Percentiles rank a stretch among this genome's conserved stretches.
phyloP scores from a whole-genome alignment of 1,140 invertebrate species.

The Pygmarrhopalites habei region DNA sequence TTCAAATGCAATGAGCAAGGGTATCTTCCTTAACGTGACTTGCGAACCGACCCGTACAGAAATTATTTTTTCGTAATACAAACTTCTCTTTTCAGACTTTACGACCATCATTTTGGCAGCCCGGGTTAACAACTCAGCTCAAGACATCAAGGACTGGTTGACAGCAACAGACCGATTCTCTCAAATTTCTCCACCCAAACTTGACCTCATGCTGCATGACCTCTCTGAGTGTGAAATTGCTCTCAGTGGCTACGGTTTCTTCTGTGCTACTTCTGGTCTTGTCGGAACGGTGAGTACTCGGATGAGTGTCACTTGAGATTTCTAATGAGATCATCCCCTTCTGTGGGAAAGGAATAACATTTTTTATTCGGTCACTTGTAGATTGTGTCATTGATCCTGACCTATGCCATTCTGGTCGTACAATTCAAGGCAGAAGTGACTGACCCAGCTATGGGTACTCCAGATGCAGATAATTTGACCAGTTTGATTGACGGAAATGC shows the following conservation, averaged over 20 bases:
- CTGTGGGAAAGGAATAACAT: neutral
- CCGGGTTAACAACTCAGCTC: slow-evolving; percentile 1
- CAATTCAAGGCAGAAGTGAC: slow-evolving; percentile 5
- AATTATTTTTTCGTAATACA: too few species aligned
- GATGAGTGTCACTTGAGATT: too few species aligned
- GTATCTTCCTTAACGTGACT: too few species aligned
- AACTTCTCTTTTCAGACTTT: neutral
- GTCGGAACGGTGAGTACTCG: slow-evolving; percentile 12
- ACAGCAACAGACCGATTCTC: neutral
- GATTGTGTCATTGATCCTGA: slow-evolving; percentile 11
- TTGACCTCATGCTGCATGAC: slow-evolving; percentile 7
- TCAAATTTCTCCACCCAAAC: neutral
- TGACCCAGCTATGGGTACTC: neutral
- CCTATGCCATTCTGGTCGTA: slow-evolving; percentile 13
- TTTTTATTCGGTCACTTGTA: neutral
- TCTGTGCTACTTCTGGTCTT: slow-evolving; percentile 4
- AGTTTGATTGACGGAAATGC: too few species aligned
- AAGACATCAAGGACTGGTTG: slow-evolving; percentile 7
- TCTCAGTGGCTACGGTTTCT: slow-evolving; percentile 12
- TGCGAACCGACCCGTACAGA: too few species aligned
- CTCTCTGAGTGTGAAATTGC: neutral
- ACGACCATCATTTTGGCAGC: too few species aligned
- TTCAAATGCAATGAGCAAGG: too few species aligned
- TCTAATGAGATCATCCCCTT: too few species aligned
- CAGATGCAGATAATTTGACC: neutral